Percentiles rank a stretch among this genome's conserved stretches.
These are phyloP conservation scores for Cantharis rufa DNA, from an alignment of 2,888 invertebrate species.

Conservation along the genomic window DNA sequence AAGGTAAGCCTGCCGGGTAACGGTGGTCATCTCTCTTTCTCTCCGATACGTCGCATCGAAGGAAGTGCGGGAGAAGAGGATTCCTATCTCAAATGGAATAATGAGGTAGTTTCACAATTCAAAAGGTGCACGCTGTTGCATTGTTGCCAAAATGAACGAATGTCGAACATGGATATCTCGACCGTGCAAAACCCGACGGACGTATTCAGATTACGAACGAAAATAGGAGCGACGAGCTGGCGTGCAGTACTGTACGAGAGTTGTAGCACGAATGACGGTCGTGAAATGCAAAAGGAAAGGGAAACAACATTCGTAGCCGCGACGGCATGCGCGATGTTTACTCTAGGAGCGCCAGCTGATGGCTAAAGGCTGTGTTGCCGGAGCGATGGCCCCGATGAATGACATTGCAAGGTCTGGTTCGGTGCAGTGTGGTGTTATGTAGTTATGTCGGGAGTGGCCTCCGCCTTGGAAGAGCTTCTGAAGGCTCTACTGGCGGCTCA, in stretches of 20 bases:
- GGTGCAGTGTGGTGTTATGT: conserved; percentile 54
- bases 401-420: conserved; percentile 61
- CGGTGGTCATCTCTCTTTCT: conserved; percentile 19
- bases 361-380: conserved; percentile 53
- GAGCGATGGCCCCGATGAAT: conserved; percentile 72
- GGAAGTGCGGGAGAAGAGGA: conserved; percentile 21
- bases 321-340: conserved; percentile 41
- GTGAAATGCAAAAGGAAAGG: conserved; percentile 21
- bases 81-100: conserved; percentile 20
- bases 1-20: conserved; percentile 17
- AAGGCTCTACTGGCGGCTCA: conserved; percentile 53
- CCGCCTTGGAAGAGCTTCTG: conserved; percentile 56
- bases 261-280: conserved; percentile 35
- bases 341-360: conserved; percentile 52
- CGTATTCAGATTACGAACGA: conserved; percentile 19
- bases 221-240: conserved; percentile 2
- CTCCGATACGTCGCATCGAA: conserved; percentile 5
- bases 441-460: conserved; percentile 36
- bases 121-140: conserved; percentile 5
- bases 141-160: conserved; percentile 16
- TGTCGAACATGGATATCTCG: conserved; percentile 12
- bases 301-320: conserved; percentile 29
- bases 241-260: conserved; percentile 39
- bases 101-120: conserved; percentile 18
- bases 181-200: conserved; percentile 11